Base-by-base conservation (phyloP, 2,113 vertebrate species). In the Meriones unguiculatus region DNA sequence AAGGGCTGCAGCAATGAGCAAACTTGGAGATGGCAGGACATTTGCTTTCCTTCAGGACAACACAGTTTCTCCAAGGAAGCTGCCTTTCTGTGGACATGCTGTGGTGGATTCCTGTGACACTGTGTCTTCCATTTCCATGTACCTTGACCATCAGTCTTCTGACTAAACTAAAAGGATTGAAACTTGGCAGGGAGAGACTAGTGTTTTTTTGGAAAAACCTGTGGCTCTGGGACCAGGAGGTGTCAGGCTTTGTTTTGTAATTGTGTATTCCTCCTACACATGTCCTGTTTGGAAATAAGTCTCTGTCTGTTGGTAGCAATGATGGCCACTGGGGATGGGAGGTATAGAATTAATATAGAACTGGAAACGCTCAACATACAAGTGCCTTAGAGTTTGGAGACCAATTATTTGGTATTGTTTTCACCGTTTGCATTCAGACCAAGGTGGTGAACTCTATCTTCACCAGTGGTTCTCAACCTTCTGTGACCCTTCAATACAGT, bases 121-220 rank as follows among this genome's bases (percentile, higher is more conserved):
- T 77, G 18, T 38, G 12, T 59, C 86, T 35, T 14, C 59, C 11
- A 6, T 94, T 81, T 86, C 87, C n/a, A 7, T 5, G 7, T 69
- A 4, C 25, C 30, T 50, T 62, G 86, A 11, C 32, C 22, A 38
- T 94, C 67, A 14, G 20, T 87, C 38, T 30, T n/a, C 93, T 59
- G 90, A 30, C 72, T 94, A 78, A 92, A 89, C 59, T 73, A 86
- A 97, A 87, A 73, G 28, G 50, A 13, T 57, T 97, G n/a, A 81
- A 95, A 89, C 84, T 38, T 84, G 41, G 18, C 62, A 67, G 72
- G 18, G 4, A 86, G 82, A 13, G 13, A 90, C 18, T 52, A 24
- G 4, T 38, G 4, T 82, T 15, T 76, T 76, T 85, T 93, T 89
- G 50, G 80, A 32, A 46, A 89, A 69, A 20, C 17, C 91, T 62